A percentile compares a stretch with the other conserved stretches of the same genome.
These are phyloP conservation scores for Theodoxus fluviatilis DNA, from an alignment of 2,888 invertebrate species.

Conservation along the genomic window DNA sequence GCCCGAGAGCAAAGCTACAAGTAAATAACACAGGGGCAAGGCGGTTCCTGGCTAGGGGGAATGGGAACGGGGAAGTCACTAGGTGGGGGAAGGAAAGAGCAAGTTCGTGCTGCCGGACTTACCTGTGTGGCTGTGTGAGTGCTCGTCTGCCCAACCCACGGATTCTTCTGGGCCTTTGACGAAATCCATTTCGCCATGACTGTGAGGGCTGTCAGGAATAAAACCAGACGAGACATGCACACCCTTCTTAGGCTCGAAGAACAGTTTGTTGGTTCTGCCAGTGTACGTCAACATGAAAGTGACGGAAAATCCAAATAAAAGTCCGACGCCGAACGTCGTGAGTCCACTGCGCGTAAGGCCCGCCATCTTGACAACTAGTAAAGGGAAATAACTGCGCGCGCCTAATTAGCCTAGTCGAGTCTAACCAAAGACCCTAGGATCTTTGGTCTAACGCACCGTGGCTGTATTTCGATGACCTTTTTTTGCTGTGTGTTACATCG, in stretches of 20 bases:
- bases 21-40: too few species aligned
- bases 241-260: not conserved
- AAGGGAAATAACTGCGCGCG: constrained; percentile 26
- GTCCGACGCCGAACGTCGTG: constrained; percentile 40
- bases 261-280: not conserved
- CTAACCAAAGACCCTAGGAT: too few species aligned
- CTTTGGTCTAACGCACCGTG: too few species aligned
- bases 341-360: constrained; percentile 33
- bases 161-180: constrained; percentile 37
- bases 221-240: constrained; percentile 25
- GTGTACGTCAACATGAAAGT: constrained; percentile 36
- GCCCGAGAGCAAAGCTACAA: too few species aligned
- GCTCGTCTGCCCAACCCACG: constrained; percentile 38
- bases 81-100: too few species aligned
- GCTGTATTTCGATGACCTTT: too few species aligned
- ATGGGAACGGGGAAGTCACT: too few species aligned
- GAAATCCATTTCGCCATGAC: constrained; percentile 41
- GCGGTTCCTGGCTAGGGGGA: too few species aligned
- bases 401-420: too few species aligned
- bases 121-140: constrained; percentile 43
- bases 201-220: constrained; percentile 42
- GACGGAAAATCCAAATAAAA: constrained; percentile 40
- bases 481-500: too few species aligned
- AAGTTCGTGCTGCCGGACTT: too few species aligned
- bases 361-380: constrained; percentile 1